Evolutionary conservation across 2,797 vertebrate genomes (phyloP).

Genomic region (Protosalanx chinensis): DNA sequence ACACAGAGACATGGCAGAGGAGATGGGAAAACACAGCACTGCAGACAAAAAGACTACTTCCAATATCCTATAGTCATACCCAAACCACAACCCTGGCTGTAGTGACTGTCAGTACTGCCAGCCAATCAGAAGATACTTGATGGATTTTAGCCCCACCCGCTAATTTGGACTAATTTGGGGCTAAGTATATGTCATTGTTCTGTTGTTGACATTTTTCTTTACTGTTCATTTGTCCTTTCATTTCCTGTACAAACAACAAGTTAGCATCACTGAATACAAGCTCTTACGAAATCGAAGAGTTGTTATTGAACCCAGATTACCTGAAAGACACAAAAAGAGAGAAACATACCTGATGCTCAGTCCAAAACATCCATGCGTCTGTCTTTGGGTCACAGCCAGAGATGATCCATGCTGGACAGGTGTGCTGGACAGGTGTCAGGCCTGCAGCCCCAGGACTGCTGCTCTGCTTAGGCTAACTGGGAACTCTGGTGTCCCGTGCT

Average conservation of each 20-base stretch:
- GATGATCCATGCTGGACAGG: constrained; percentile 41
- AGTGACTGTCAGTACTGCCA: constrained; percentile 57
- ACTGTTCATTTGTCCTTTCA: constrained; percentile 38
- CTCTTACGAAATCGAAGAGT: not conserved
- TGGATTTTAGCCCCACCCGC: constrained; percentile 63
- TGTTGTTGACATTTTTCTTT: constrained; percentile 33
- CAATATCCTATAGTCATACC: constrained; percentile 27
- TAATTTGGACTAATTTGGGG: constrained; percentile 40
- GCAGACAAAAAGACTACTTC: constrained; percentile 16
- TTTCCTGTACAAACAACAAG: constrained; percentile 46
- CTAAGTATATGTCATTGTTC: constrained; percentile 27
- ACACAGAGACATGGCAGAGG: constrained; percentile 28
- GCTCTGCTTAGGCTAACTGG: not conserved
- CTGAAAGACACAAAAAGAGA: constrained; percentile 12
- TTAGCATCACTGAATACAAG: constrained; percentile 28
- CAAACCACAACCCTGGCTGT: constrained; percentile 36
- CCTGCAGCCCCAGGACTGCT: not conserved
- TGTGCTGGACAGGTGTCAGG: constrained; percentile 21
- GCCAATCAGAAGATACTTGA: constrained; percentile 59
- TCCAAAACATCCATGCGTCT: constrained; percentile 30
- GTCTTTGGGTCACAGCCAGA: constrained; percentile 57
- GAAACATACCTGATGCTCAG: constrained; percentile 1
- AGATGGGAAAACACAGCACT: constrained; percentile 19
- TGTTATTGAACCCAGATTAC: constrained; percentile 19
- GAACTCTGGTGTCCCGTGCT: not conserved